A percentile compares a stretch with the other conserved stretches of the same genome.
phyloP scores from a whole-genome alignment of 2,113 vertebrate species.

The Nothocercus nigrocapillus region DNA sequence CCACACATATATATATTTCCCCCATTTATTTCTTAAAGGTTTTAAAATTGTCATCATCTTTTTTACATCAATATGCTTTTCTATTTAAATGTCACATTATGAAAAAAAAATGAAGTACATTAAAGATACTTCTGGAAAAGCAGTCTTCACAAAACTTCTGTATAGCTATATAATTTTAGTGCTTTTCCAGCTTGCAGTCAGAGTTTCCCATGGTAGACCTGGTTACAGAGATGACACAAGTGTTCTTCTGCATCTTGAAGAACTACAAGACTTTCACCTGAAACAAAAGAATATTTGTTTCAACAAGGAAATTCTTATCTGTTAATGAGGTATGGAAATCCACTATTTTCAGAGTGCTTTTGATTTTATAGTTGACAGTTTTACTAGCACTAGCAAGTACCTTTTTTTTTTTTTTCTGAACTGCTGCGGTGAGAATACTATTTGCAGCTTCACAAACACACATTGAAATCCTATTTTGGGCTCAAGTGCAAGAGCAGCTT shows the following conservation, averaged over 20 bases:
- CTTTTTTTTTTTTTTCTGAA: background rate
- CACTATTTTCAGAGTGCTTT: background rate
- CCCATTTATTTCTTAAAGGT: background rate
- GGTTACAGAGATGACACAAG: background rate
- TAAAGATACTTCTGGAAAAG: background rate
- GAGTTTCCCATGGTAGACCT: background rate
- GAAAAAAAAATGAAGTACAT: background rate
- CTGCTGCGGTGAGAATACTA: background rate
- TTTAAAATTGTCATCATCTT: background rate
- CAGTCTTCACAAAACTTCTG: background rate
- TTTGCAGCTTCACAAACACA: background rate
- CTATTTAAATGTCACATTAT: background rate
- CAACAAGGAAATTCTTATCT: background rate
- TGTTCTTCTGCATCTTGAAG: background rate
- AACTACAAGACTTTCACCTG: background rate
- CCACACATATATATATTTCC: background rate
- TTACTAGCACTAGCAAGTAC: background rate
- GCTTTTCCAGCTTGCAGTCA: background rate
- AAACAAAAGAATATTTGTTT: background rate
- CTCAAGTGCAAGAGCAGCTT: background rate
- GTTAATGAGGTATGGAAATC: background rate
- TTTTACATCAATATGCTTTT: background rate
- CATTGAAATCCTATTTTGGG: background rate
- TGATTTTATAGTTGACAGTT: background rate
- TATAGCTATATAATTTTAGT: background rate